Evolutionary conservation across 1,140 invertebrate genomes (phyloP).

Genomic region (Pachypsylla venusta): DNA sequence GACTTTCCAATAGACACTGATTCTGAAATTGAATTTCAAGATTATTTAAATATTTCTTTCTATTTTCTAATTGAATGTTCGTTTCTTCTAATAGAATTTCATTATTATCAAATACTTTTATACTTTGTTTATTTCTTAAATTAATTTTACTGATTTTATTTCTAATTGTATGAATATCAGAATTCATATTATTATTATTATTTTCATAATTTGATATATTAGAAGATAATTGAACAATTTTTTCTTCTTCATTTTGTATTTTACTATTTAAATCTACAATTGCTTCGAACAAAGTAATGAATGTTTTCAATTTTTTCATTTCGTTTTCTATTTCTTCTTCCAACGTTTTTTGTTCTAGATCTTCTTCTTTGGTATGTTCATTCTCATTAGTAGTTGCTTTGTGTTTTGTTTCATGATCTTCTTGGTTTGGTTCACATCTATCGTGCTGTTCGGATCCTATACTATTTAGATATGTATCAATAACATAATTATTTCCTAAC

Average conservation of each 20-base stretch:
- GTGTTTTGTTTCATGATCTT: slow-evolving; percentile 10
- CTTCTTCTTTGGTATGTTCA: slow-evolving; percentile 8
- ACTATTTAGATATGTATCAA: slow-evolving; percentile 55
- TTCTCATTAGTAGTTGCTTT: background rate
- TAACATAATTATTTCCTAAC: slow-evolving; percentile 62
- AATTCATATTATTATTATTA: too few species aligned
- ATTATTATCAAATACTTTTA: background rate
- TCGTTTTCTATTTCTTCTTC: slow-evolving; percentile 11
- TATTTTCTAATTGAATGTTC: background rate
- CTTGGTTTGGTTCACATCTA: slow-evolving; percentile 9
- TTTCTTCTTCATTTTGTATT: slow-evolving; percentile 50
- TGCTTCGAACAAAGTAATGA: slow-evolving; percentile 50
- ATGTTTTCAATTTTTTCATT: slow-evolving; percentile 20
- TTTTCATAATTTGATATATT: background rate
- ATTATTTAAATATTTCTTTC: background rate
- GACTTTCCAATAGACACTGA: slow-evolving; percentile 3
- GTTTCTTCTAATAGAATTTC: background rate
- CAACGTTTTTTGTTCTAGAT: slow-evolving; percentile 17
- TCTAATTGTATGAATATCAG: background rate
- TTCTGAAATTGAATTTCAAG: background rate
- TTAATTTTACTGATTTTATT: background rate
- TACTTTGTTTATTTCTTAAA: background rate
- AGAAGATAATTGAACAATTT: slow-evolving; percentile 18
- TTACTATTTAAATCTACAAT: slow-evolving; percentile 52
- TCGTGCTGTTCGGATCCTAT: slow-evolving; percentile 11